Evolutionary conservation across 2,888 invertebrate genomes (phyloP), one percentile per base, ranked within the genome.

Genomic region (Megastigmus dorsalis): DNA sequence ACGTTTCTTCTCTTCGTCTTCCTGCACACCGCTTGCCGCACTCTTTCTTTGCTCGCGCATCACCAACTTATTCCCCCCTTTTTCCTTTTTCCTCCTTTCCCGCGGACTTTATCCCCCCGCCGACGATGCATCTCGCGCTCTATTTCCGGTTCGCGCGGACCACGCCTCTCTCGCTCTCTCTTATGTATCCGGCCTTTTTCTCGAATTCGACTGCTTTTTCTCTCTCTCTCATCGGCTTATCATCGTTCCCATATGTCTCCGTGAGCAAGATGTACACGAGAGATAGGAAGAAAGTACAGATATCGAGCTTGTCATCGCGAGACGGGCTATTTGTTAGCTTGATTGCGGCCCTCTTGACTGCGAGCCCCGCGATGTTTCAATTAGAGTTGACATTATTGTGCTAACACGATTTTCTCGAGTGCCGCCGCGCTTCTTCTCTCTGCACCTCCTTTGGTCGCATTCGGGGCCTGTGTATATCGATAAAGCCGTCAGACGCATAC

Each of bases 1-100:
- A 78, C n/a, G 67, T 77, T 71, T 75, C 77, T 65, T 75, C 77
- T 65, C 70, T 66, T n/a, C n/a, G 1, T 41, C 50, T 57, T 33
- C 33, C 26, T 48, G n/a, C 3, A n/a, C n/a, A 1, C 38, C 18
- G 15, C 43, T 26, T 54, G 26, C 54, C 43, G 28, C 28, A 5
- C 13, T 26, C 7, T 38, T 54, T 28, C 18, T 66, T 45, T 38
- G 9, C 30, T 38, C 18, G 38, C 38, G 4, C 33, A 48, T 60
- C 20, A 13, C 9, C 6, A 15, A 18, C 15, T 45, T 0, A 9
- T 23, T 43, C 65, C 7, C 36, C 9, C 20, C 9, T 28, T 2
- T 28, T 0, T 7, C 23, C 36, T 52, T 43, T 33, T n/a, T n/a
- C n/a, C 20, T 0, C 30, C 26, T 38, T 38, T 2, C 9, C 9